These are phyloP conservation scores for Nothoprocta pentlandii DNA, from an alignment of 2,113 vertebrate genomes.

Conservation along the genomic window DNA sequence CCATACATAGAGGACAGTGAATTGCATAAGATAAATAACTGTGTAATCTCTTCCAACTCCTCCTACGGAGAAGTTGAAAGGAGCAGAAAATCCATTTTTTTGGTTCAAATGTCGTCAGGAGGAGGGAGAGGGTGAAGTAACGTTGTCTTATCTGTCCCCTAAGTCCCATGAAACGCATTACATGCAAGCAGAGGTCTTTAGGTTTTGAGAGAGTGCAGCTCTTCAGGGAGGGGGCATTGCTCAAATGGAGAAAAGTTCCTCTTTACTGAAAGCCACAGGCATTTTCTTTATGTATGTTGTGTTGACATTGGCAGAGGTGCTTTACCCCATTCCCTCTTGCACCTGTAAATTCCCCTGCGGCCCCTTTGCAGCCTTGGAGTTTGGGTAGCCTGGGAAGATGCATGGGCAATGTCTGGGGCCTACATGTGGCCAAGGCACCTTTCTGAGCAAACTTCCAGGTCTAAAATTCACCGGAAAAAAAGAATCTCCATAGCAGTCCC, in stretches of 20 bases:
- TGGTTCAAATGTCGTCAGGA: neutral
- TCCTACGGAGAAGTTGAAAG: neutral
- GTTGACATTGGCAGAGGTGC: slow-evolving; percentile 11
- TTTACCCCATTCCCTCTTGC: neutral
- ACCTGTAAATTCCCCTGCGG: slow-evolving; percentile 39
- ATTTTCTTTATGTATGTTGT: slow-evolving; percentile 37
- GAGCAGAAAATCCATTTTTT: neutral
- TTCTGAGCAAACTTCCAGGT: slow-evolving; percentile 15
- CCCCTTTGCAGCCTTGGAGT: neutral
- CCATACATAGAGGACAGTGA: neutral
- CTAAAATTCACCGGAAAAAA: neutral
- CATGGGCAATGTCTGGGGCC: neutral
- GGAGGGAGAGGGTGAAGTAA: neutral
- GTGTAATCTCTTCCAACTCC: slow-evolving; percentile 9
- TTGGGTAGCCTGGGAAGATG: neutral
- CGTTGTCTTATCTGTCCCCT: neutral
- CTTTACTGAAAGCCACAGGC: slow-evolving; percentile 40
- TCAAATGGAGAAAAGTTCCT: neutral
- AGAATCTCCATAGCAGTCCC: neutral
- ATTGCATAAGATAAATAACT: slow-evolving; percentile 31
- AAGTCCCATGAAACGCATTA: neutral
- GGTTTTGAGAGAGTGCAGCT: neutral
- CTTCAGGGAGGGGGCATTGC: neutral
- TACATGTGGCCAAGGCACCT: neutral
- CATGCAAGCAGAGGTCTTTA: neutral